Evolutionary conservation across 2,113 vertebrate species (phyloP).

Genomic region (Carassius auratus): DNA sequence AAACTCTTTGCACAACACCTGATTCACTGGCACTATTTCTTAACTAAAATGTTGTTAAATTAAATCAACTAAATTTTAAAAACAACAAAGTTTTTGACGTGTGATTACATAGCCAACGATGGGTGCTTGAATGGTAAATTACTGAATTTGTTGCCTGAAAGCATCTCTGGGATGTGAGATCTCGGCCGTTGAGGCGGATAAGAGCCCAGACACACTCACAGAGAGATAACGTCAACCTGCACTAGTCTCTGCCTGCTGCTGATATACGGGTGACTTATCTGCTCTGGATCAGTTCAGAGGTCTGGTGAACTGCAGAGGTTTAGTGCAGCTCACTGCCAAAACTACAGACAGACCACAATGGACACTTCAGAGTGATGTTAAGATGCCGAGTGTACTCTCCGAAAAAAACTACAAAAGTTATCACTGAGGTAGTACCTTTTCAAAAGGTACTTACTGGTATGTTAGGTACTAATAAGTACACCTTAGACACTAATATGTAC

Average conservation of each 20-base stretch:
- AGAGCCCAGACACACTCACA: slow-evolving; percentile 22
- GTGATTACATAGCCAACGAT: neutral
- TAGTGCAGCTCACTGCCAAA: neutral
- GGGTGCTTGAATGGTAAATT: neutral
- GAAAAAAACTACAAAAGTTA: too few relatives aligned
- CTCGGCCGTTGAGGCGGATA: slow-evolving; percentile 1
- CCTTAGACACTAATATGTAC: neutral
- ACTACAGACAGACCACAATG: neutral
- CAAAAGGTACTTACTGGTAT: neutral
- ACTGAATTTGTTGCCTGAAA: slow-evolving; percentile 20
- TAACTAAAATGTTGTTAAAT: neutral
- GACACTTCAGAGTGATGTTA: neutral
- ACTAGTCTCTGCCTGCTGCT: slow-evolving; percentile 22
- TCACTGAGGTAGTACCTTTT: neutral
- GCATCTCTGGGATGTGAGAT: slow-evolving; percentile 28
- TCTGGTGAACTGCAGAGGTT: slow-evolving; percentile 9
- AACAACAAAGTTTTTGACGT: neutral
- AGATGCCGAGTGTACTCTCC: neutral
- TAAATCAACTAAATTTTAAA: neutral
- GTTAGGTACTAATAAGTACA: neutral
- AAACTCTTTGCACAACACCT: slow-evolving; percentile 4
- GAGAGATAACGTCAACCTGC: slow-evolving; percentile 29
- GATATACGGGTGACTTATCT: slow-evolving; percentile 50
- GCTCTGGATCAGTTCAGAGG: slow-evolving; percentile 29
- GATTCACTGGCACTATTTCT: neutral